Conservation (phyloP, 2,797 vertebrate species). For the Chelon auratus region DNA sequence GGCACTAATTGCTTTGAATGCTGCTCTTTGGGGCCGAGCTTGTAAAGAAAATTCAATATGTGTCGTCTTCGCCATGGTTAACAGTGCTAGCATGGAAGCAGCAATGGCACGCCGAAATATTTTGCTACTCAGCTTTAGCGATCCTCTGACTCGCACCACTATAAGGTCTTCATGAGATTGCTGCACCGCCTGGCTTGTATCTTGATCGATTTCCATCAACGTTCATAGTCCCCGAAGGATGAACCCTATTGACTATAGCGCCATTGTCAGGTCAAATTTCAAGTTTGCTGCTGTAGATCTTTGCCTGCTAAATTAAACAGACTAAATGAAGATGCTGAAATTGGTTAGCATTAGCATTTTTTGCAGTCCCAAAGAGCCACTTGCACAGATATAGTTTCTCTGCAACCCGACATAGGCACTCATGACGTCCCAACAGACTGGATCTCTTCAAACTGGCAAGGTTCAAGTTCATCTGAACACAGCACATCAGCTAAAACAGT, state of each 20-base stretch:
- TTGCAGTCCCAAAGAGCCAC: too few relatives aligned
- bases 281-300: not conserved
- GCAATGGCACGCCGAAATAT: too few relatives aligned
- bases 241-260: not conserved
- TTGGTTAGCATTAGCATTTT: too few relatives aligned
- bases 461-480: not conserved
- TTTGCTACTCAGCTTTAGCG: not conserved
- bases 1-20: constrained; percentile 38
- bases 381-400: not conserved
- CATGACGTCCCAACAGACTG: not conserved
- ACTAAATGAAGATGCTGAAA: too few relatives aligned
- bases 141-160: not conserved
- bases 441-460: not conserved
- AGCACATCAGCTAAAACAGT: not conserved
- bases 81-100: not conserved
- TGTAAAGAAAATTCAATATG: not conserved
- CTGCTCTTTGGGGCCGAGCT: constrained; percentile 6
- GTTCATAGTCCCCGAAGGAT: not conserved
- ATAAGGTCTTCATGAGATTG: not conserved
- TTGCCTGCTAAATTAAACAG: too few relatives aligned
- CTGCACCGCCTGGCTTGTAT: too few relatives aligned
- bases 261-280: not conserved
- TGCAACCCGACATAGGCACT: not conserved
- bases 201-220: not conserved
- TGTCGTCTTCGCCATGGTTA: too few relatives aligned